phyloP scores from a whole-genome alignment of 2,888 invertebrate species.

The Phlogophora meticulosa region DNA sequence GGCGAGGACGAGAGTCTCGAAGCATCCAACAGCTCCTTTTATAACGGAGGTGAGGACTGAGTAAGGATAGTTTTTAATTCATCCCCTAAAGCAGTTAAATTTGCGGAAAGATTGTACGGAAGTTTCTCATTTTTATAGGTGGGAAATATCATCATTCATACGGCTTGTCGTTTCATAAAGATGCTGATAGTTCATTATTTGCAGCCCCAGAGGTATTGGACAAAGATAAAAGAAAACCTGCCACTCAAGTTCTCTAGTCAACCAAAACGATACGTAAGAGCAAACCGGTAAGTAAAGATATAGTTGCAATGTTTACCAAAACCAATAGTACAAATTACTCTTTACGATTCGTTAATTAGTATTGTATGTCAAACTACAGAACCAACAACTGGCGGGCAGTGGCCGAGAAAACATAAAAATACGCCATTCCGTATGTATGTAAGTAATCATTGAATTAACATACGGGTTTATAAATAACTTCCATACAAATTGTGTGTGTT shows the following conservation, averaged over 20 bases:
- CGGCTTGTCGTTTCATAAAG: background rate
- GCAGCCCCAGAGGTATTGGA: background rate
- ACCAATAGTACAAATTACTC: slow-evolving; percentile 58
- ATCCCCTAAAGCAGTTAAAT: too few species aligned
- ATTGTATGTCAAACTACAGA: slow-evolving; percentile 55
- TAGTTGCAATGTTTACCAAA: slow-evolving; percentile 60
- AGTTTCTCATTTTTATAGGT: too few species aligned
- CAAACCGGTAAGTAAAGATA: slow-evolving; percentile 37
- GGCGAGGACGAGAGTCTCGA: too few species aligned
- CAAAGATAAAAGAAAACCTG: slow-evolving; percentile 8
- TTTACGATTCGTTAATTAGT: slow-evolving; percentile 64
- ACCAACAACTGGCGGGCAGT: slow-evolving; percentile 46
- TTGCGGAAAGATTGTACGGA: too few species aligned
- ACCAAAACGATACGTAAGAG: slow-evolving; percentile 22
- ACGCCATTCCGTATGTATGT: slow-evolving; percentile 41
- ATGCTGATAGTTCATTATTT: background rate
- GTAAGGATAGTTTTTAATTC: too few species aligned
- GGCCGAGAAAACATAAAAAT: slow-evolving; percentile 48
- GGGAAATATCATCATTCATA: too few species aligned
- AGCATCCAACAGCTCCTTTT: too few species aligned
- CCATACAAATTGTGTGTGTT: slow-evolving; percentile 53
- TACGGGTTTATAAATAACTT: slow-evolving; percentile 56
- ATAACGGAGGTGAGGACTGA: too few species aligned
- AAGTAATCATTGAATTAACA: slow-evolving; percentile 56
- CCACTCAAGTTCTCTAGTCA: background rate